Percentiles rank a stretch among this genome's conserved stretches.
Conservation (phyloP, 1,140 invertebrate species). For the Sipha flava region DNA sequence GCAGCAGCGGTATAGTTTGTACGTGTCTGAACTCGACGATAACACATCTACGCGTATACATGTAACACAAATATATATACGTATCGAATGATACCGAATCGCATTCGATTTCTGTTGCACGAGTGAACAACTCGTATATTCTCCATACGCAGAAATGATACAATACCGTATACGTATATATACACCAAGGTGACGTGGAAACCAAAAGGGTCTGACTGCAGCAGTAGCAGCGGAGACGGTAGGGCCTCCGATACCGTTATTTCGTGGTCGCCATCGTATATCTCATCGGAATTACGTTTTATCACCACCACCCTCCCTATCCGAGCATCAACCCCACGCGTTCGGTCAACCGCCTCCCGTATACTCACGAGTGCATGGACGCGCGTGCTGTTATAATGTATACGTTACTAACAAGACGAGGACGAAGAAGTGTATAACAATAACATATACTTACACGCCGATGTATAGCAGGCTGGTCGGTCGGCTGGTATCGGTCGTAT, state of each 20-base stretch:
- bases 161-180: no score
- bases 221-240: no score
- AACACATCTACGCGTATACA: background rate
- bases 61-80: background rate
- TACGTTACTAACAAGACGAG: no score
- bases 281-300: constrained; percentile 5
- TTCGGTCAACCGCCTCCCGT: no score
- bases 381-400: no score
- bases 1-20: no score
- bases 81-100: background rate
- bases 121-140: background rate
- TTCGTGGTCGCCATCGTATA: background rate
- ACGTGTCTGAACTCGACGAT: no score
- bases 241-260: no score
- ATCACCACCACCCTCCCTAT: background rate
- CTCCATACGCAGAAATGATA: no score
- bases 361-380: no score
- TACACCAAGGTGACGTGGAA: background rate
- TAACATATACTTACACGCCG: background rate
- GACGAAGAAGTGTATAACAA: background rate
- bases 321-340: no score
- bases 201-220: background rate
- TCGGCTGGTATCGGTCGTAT: no score
- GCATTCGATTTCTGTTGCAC: constrained; percentile 12
- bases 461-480: background rate